Conservation (phyloP, 2,888 invertebrate species). For the Apocheima hispidaria region DNA sequence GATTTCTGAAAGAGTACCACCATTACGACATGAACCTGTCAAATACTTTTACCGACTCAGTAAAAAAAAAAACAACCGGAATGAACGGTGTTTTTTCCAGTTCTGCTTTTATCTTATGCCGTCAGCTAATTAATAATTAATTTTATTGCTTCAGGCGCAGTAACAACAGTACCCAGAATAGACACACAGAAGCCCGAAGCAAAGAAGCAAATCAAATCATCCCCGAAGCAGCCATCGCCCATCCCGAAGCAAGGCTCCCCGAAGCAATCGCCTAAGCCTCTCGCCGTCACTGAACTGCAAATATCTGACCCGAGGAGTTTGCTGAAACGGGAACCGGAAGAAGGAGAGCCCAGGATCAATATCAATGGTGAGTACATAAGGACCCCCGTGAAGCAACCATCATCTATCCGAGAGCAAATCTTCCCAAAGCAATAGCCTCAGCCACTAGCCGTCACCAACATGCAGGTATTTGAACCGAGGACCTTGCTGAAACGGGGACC, state of each 20-base stretch:
- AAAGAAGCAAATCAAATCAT: conserved; percentile 7
- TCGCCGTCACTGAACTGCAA: conserved; percentile 1
- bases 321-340: conserved; percentile 23
- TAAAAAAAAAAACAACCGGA: no score
- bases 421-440: conserved; percentile 13
- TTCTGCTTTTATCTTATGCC: neutral
- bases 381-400: conserved; percentile 10
- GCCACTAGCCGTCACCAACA: neutral
- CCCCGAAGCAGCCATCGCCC: conserved; percentile 8
- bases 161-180: conserved; percentile 52
- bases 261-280: conserved; percentile 9
- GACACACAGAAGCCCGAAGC: conserved; percentile 37
- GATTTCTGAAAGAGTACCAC: no score
- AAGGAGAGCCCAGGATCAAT: conserved; percentile 53
- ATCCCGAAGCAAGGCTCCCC: conserved; percentile 4
- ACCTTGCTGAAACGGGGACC: conserved; percentile 20
- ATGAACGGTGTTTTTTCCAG: no score
- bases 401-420: neutral
- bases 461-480: conserved; percentile 39
- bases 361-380: conserved; percentile 41
- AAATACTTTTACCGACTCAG: no score
- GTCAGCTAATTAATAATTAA: neutral
- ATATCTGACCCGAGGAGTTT: conserved; percentile 40
- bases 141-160: conserved; percentile 45
- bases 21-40: no score